Percentiles rank a stretch among this genome's conserved stretches.
These are phyloP conservation scores for Crocallis elinguaria DNA, from an alignment of 2,888 invertebrate genomes.

Conservation along the genomic window DNA sequence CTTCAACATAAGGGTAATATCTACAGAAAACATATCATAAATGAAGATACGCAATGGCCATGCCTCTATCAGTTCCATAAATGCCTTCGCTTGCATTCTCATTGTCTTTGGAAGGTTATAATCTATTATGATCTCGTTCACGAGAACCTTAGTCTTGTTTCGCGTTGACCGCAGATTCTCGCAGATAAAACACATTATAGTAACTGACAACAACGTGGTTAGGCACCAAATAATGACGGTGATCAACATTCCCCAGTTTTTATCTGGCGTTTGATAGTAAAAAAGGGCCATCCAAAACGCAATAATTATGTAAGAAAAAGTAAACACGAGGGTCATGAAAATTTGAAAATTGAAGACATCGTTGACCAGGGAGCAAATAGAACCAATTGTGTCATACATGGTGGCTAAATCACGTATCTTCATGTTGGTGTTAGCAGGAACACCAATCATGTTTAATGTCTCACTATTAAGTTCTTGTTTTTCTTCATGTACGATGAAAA, in stretches of 20 bases:
- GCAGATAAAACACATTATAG: conserved; percentile 55
- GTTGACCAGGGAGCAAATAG: conserved; percentile 53
- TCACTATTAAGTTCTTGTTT: conserved; percentile 36
- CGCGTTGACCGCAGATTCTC: conserved; percentile 53
- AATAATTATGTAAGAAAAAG: conserved; percentile 59
- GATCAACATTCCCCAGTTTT: conserved; percentile 43
- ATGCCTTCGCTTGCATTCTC: conserved; percentile 65
- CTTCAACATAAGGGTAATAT: conserved; percentile 66
- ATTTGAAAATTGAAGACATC: conserved; percentile 64
- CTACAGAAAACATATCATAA: conserved; percentile 67
- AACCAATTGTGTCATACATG: conserved; percentile 58
- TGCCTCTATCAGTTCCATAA: conserved; percentile 63
- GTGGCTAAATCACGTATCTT: conserved; percentile 57
- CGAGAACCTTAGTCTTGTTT: conserved; percentile 54
- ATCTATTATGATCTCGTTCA: conserved; percentile 67
- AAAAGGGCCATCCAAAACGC: conserved; percentile 60
- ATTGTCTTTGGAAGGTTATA: conserved; percentile 60
- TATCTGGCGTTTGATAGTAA: conserved; percentile 45
- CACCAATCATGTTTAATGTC: conserved; percentile 47
- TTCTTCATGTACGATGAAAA: conserved; percentile 44
- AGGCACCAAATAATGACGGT: conserved; percentile 54
- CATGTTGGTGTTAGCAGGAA: conserved; percentile 43
- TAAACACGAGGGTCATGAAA: conserved; percentile 60
- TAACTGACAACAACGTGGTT: conserved; percentile 49
- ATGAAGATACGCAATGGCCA: conserved; percentile 59